Base-by-base conservation (phyloP, 30 jellyfish, hydroid and myxozoan species). In the Turritopsis dohrnii region DNA sequence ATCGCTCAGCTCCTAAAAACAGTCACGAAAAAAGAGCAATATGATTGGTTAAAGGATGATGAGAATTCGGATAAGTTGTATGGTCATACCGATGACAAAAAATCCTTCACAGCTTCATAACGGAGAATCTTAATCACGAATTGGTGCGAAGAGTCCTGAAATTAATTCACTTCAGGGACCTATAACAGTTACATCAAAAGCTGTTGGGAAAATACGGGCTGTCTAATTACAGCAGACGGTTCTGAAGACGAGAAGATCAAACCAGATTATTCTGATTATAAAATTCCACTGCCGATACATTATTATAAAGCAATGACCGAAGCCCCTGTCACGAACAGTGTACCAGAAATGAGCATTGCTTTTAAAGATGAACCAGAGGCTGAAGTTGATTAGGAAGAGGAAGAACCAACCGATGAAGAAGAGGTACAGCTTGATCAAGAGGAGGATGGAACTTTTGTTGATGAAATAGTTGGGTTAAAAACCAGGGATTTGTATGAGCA, bases 1-100 rank as follows among this genome's bases (percentile, higher is more conserved):
- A 87, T 87, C 29, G 90, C 92, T 66, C 90, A 87, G 73, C 85
- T 86, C 53, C 60, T 87, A 76, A 81, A 87, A 53, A 82, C 75
- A 28, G 29, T 87, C 87, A 73, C 91, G 52, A 60, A 85, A 19
- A 80, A 69, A 19, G 72, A 86, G 21, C 84, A 86, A 19, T 85
- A 86, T 30, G 89, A 86, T 66, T 86, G 94, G 94, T 76, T 86
- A 66, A 76, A 27, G 21, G 89, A 83, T 25, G 89, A 30, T 71
- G 72, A 81, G 79, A 86, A 80, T 79, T 22, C 83, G 5, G 94
- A 86, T 41, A 21, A 74, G 69, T 86, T 85, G 94, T 69, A 79
- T 86, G 90, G 89, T 53, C 91, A 86, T 31, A 60, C 17, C 17
- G 72, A 60, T 17, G 94, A 86, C 31, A 86, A 86, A 65, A 72